phyloP scores from a whole-genome alignment of 2,888 invertebrate genomes.

The Monopis laevigella region DNA sequence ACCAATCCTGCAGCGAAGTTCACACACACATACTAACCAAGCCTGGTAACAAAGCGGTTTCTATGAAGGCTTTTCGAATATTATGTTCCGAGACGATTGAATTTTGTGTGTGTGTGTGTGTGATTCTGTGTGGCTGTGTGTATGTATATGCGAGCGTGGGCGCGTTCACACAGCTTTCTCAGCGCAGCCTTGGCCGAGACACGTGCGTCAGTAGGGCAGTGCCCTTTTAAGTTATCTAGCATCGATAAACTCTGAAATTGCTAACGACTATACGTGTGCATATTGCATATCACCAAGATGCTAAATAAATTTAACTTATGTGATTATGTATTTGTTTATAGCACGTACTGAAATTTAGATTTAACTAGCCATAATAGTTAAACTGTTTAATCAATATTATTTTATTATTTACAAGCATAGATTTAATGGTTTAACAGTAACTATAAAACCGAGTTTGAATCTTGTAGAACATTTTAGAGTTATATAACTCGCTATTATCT shows the following conservation, averaged over 20 bases:
- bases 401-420: no score
- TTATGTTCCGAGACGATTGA: no score
- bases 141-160: slow-evolving; percentile 31
- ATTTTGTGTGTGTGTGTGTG: slow-evolving; percentile 22
- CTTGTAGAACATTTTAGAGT: no score
- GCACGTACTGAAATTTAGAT: no score
- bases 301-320: no score
- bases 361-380: no score
- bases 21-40: slow-evolving; percentile 1
- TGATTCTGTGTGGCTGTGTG: slow-evolving; percentile 20
- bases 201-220: slow-evolving; percentile 40
- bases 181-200: slow-evolving; percentile 63
- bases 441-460: no score
- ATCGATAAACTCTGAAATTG: slow-evolving; percentile 6
- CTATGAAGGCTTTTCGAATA: neutral
- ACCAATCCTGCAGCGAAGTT: neutral
- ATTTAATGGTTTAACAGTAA: no score
- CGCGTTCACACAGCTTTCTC: slow-evolving; percentile 50
- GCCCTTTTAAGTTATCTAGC: neutral
- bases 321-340: no score
- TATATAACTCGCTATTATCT: no score
- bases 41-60: slow-evolving; percentile 5
- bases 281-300: no score
- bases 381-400: no score
- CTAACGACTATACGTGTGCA: neutral